Evolutionary conservation across 2,888 invertebrate genomes (phyloP), one percentile per base, ranked within the genome.

Genomic region (Bugulina stolonifera): DNA sequence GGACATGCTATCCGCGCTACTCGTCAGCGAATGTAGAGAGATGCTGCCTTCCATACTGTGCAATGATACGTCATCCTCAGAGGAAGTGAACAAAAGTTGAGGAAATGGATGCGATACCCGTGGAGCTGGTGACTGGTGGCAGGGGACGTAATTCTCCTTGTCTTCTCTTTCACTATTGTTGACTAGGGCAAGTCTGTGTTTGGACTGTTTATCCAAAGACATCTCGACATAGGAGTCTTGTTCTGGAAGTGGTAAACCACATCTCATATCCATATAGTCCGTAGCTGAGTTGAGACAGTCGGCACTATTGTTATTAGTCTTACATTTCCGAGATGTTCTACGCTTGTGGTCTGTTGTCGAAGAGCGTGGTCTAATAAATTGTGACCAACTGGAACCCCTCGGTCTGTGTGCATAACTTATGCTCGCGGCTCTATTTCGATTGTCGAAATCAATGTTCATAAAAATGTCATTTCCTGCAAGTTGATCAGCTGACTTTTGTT

Each of bases 11-110:
- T 64, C 64, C 10, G 64, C 64, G 32, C 64, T 64, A 32, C 64
- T 64, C 5, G 64, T 64, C 18, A 64, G 64, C 64, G 64, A 64
- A n/a, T 64, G 64, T 64, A 64, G 32, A 32, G 64, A 64, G 25
- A 32, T 32, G 64, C 64, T 64, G 29, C 64, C 64, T 2, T 64
- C 64, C 64, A 64, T 64, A 27, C 64, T 64, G 64, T 64, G 22
- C 27, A 64, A 32, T 3, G 64, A 64, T 10, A 64, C 32, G 64
- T 64, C 32, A 64, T 64, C 64, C 3, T 64, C 64, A 14, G 64
- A 64, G 5, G 64, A 64, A 32, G 64, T 27, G 5, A 27, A 64
- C 34, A 64, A n/a, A 10, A 64, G 32, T 32, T 64, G 29, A 2
- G 64, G 64, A 32, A 64, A 64, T 5, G 64, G 64, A 3, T 64